Evolutionary conservation across 2,888 invertebrate genomes (phyloP).

Genomic region (Rhaphigaster nebulosa): DNA sequence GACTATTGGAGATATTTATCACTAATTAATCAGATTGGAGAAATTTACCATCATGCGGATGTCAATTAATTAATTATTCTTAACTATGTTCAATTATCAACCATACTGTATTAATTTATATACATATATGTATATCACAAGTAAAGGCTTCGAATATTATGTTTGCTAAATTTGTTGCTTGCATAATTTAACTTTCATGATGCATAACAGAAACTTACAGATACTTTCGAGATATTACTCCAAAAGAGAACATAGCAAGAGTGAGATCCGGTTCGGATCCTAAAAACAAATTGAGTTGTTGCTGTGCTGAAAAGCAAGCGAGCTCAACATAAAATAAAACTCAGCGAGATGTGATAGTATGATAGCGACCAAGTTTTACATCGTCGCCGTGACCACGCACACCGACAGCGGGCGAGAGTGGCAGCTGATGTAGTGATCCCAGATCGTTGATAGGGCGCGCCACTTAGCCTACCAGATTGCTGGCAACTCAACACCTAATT

Average conservation of each 20-base stretch:
- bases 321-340: background rate
- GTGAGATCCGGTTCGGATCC: background rate
- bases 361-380: background rate
- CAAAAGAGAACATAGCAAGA: background rate
- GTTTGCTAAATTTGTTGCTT: too few relatives aligned
- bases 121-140: too few relatives aligned
- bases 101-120: too few relatives aligned
- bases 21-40: too few relatives aligned
- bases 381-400: background rate
- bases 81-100: too few relatives aligned
- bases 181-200: background rate
- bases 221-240: background rate
- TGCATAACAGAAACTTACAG: too few relatives aligned
- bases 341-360: background rate
- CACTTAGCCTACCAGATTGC: background rate
- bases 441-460: background rate
- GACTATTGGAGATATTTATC: too few relatives aligned
- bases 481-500: background rate
- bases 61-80: too few relatives aligned
- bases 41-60: too few relatives aligned
- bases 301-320: background rate
- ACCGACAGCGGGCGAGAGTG: background rate
- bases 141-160: too few relatives aligned
- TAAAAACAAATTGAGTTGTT: constrained; percentile 11
- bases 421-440: background rate